Base-by-base conservation (phyloP, 2,888 invertebrate genomes). In the Drosophila suboccidentalis region DNA sequence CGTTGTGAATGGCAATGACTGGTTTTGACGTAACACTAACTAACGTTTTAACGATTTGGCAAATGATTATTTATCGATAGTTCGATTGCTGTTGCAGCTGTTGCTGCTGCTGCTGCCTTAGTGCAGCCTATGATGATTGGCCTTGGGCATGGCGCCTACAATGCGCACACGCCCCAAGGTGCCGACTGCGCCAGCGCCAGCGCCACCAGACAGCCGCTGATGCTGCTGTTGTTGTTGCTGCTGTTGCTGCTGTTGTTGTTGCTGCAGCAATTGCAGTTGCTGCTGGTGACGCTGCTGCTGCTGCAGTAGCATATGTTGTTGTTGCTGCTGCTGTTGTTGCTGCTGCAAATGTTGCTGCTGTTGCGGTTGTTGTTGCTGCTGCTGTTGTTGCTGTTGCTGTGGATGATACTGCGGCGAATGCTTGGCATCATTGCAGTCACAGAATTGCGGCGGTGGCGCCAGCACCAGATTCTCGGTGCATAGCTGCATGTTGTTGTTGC, bases 361-460 rank as follows among this genome's bases (percentile, higher is more conserved):
- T 5, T 78, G 86, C 9, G 78, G 89, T 19, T 87, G 88, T 6
- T 80, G 81, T 5, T 80, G 79, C 9, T 77, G 81, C 1, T 76
- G 80, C 11, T 75, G 71, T n/a, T 80, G 84, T 3, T 84, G 93
- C 82, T 84, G 92, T 70, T 86, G 90, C 38, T 82, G 84, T 49
- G 77, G 78, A 54, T 72, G 79, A 79, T 74, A 70, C 71, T 89
- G 91, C 39, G 91, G 91, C 61, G 89, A 78, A 71, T 92, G 92
- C 77, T 92, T 93, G 46, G 94, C 93, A 82, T 94, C 94, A 78
- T 94, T 94, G 80, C 92, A 92, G 93, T 97, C 97, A 93, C 96
- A 97, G 93, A 98, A 98, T 93, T 98, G 97, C 41, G 97, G 97
- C 39, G 97, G 98, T 41, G 97, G 97, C 26, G 97, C 97, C 75